These are phyloP conservation scores for Helicoverpa zea DNA, from an alignment of 1,140 invertebrate genomes.

Conservation along the genomic window DNA sequence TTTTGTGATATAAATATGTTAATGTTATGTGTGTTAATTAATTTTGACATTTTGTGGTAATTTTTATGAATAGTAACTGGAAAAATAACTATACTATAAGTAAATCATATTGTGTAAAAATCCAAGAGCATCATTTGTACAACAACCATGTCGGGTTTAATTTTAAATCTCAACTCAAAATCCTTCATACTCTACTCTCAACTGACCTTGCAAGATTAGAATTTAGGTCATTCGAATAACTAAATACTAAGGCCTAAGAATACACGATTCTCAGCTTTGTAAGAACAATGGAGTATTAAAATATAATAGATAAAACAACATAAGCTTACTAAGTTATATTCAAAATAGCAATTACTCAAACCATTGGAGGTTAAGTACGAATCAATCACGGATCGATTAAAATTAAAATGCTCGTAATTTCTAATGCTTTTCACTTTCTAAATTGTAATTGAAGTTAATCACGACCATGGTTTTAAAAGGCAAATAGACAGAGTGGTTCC, in stretches of 20 bases:
- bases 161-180: too few relatives aligned
- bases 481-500: neutral
- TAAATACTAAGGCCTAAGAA: too few relatives aligned
- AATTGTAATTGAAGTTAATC: neutral
- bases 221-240: too few relatives aligned
- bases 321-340: neutral
- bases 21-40: neutral
- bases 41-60: neutral
- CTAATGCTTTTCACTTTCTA: neutral
- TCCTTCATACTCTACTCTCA: too few relatives aligned
- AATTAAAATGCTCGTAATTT: neutral
- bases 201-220: too few relatives aligned
- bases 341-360: neutral
- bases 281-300: neutral
- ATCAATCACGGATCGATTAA: slow-evolving; percentile 20
- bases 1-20: neutral
- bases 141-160: too few relatives aligned
- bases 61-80: neutral
- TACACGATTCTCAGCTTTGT: neutral
- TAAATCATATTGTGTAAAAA: neutral
- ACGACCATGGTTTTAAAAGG: neutral
- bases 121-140: too few relatives aligned
- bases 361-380: neutral
- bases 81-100: neutral
- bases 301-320: neutral